Base-by-base conservation (phyloP, 2,888 invertebrate species). In the Drosophila aldrichi region DNA sequence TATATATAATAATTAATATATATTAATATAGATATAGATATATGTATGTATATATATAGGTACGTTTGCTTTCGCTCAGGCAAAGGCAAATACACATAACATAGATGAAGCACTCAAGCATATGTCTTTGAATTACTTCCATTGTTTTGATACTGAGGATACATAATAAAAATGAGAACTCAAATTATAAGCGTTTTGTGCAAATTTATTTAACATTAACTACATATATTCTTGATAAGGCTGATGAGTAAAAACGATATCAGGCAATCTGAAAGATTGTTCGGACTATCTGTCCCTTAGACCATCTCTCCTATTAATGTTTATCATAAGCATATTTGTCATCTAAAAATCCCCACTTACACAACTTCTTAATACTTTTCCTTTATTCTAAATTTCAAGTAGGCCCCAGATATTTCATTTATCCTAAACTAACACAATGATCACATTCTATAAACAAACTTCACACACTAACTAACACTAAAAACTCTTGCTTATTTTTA, bases 1-100 rank as follows among this genome's bases (percentile, higher is more conserved):
- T 40, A 38, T n/a, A 48, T 48, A 29, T n/a, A 48, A n/a, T n/a
- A 29, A 10, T 29, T 25, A 48, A 25, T 29, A 55, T 54, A 25
- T 29, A 38, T 29, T 3, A 3, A 51, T 36, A 9, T 18, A 7
- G 9, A 32, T 49, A 32, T 32, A 32, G 4, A n/a, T 32, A 22
- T 20, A 36, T 36, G 20, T 16, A 52, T 52, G 32, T 34, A 16
- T 36, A 36, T 18, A 16, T 36, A 36, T 36, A 22, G 14, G 16
- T 22, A 22, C 36, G 51, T 36, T 16, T 52, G 20, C 51, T 48
- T 1, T 16, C n/a, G 16, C 34, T 20, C 14, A 14, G 32, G 34
- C 18, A 34, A 34, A 20, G 8, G 22, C 51, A 52, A 36, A 14
- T 6, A 34, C 18, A 12, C 2, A 43, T 22, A 44, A 14, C 22